phyloP scores from a whole-genome alignment of 2,113 vertebrate species.

The Platichthys flesus region DNA sequence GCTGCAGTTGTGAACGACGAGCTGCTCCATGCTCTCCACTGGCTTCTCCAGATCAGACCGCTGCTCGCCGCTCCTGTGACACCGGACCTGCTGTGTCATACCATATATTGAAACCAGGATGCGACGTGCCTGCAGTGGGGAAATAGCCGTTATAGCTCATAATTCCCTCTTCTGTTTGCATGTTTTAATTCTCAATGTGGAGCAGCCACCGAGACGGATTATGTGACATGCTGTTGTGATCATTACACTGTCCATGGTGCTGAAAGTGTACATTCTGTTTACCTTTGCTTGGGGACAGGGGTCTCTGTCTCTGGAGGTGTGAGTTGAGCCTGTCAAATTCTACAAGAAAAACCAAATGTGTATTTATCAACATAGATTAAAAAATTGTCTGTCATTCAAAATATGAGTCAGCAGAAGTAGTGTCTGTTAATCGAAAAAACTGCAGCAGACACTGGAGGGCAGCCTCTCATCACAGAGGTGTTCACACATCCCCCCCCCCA shows the following conservation, averaged over 20 bases:
- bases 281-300: constrained; percentile 80
- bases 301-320: constrained; percentile 64
- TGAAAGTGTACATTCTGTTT: constrained; percentile 45
- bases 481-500: not conserved
- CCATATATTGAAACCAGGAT: constrained; percentile 77
- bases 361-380: not conserved
- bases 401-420: not conserved
- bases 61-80: constrained; percentile 54
- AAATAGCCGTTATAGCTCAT: not conserved
- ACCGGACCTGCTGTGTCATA: constrained; percentile 70
- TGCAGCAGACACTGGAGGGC: constrained; percentile 38
- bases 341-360: constrained; percentile 42
- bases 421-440: not conserved
- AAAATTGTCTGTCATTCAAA: not conserved
- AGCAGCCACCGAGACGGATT: not conserved
- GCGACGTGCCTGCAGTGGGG: constrained; percentile 54
- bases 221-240: not conserved
- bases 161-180: no score
- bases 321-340: constrained; percentile 74
- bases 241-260: constrained; percentile 66
- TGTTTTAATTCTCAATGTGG: not conserved
- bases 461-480: constrained; percentile 17
- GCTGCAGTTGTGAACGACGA: constrained; percentile 76
- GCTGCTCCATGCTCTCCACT: constrained; percentile 71
- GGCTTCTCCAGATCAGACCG: constrained; percentile 53